A percentile compares a stretch with the other conserved stretches of the same genome.
phyloP scores from a whole-genome alignment of 2,888 invertebrate species.

The Thysanoteuthis rhombus region DNA sequence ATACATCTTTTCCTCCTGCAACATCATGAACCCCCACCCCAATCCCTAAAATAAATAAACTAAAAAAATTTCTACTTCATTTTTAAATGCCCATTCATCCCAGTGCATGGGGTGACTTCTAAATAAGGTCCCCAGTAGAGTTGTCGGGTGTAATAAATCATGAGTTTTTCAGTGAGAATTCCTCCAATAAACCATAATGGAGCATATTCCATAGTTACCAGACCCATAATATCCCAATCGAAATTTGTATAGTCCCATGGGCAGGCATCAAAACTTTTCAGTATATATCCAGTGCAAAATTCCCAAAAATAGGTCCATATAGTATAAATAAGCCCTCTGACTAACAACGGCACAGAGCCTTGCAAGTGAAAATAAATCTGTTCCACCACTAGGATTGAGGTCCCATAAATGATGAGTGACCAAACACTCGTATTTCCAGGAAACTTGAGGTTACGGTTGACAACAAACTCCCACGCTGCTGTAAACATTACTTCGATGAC shows the following conservation, averaged over 20 bases:
- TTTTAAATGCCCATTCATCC: constrained; percentile 25
- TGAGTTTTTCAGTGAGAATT: constrained; percentile 53
- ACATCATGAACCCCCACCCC: neutral
- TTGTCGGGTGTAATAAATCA: constrained; percentile 53
- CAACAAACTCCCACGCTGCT: constrained; percentile 70
- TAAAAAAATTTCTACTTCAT: neutral
- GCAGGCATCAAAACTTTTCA: constrained; percentile 69
- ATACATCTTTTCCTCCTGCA: neutral
- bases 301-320: constrained; percentile 70
- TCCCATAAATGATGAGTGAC: constrained; percentile 70
- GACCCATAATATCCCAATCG: constrained; percentile 69
- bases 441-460: constrained; percentile 64
- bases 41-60: neutral
- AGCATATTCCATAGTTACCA: constrained; percentile 71
- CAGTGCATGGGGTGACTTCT: neutral
- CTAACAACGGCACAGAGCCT: constrained; percentile 60
- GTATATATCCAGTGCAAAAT: constrained; percentile 69
- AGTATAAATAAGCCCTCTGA: constrained; percentile 67
- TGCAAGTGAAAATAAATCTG: constrained; percentile 59
- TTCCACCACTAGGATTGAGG: constrained; percentile 68
- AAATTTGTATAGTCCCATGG: constrained; percentile 72
- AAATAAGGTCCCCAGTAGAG: constrained; percentile 55
- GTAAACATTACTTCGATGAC: constrained; percentile 70
- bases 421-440: constrained; percentile 71
- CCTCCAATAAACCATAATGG: constrained; percentile 69